phyloP scores from a whole-genome alignment of 2,888 invertebrate species.

The Thecocarcelia acutangulata region DNA sequence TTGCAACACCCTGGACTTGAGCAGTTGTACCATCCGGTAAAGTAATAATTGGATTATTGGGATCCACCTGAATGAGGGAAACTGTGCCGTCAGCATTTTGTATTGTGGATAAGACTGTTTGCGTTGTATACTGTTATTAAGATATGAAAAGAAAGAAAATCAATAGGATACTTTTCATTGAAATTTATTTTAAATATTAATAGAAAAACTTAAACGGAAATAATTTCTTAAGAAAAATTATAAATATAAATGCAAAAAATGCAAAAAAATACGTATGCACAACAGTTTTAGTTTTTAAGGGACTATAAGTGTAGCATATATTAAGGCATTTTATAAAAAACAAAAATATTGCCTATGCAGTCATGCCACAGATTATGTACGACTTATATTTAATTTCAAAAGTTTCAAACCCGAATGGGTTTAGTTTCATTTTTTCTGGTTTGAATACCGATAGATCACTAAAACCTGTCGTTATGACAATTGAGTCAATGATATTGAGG shows the following conservation, averaged over 20 bases:
- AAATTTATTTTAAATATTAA: constrained; percentile 49
- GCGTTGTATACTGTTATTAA: constrained; percentile 87
- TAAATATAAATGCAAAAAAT: constrained; percentile 19
- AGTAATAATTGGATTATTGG: constrained; percentile 95
- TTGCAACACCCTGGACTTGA: constrained; percentile 89
- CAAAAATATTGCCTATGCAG: constrained; percentile 3
- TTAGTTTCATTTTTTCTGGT: too few species aligned
- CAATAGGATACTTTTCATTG: constrained; percentile 9
- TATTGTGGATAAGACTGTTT: constrained; percentile 96
- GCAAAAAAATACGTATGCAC: constrained; percentile 17
- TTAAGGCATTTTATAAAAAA: constrained; percentile 9
- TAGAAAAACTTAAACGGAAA: constrained; percentile 42
- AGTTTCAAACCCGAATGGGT: too few species aligned
- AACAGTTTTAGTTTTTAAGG: not conserved
- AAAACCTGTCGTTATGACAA: too few species aligned
- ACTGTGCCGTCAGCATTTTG: constrained; percentile 98
- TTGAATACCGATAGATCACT: too few species aligned
- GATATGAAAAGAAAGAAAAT: constrained; percentile 48
- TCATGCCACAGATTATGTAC: not conserved
- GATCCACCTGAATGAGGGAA: constrained; percentile 97
- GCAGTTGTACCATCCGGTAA: constrained; percentile 97
- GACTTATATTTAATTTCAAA: not conserved
- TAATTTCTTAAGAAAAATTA: constrained; percentile 51
- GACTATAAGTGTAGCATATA: constrained; percentile 3
- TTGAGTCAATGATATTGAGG: too few species aligned